Conservation (phyloP, 1,140 invertebrate species). For the Polyergus mexicanus region DNA sequence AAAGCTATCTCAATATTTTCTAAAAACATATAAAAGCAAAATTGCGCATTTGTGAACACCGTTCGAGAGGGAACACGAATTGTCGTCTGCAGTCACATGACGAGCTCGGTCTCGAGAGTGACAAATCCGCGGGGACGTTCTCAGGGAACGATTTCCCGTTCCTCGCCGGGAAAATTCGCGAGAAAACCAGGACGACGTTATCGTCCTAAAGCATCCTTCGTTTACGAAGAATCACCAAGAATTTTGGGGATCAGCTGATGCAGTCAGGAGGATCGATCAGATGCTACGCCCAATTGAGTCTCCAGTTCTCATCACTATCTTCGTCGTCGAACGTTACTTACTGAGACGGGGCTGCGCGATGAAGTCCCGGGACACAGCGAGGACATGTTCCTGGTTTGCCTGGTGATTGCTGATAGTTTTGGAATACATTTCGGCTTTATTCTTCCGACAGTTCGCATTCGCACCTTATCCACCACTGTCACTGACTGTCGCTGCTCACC, state of each 20-base stretch:
- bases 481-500: conserved; percentile 71
- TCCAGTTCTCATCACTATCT: background rate
- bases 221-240: background rate
- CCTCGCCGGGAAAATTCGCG: background rate
- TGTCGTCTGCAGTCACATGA: conserved; percentile 83
- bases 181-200: background rate
- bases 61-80: background rate
- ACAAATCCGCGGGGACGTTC: background rate
- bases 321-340: conserved; percentile 89
- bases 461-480: conserved; percentile 74
- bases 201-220: background rate
- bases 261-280: conserved; percentile 80
- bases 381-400: conserved; percentile 92
- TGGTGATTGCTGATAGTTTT: conserved; percentile 86
- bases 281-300: conserved; percentile 80
- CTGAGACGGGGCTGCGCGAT: conserved; percentile 98
- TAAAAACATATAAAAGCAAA: background rate
- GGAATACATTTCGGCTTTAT: conserved; percentile 77
- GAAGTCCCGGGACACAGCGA: conserved; percentile 98
- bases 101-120: background rate
- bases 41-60: background rate
- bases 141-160: background rate
- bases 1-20: background rate
- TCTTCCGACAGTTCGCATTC: conserved; percentile 82
- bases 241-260: conserved; percentile 82